Evolutionary conservation across 2,113 vertebrate genomes (phyloP).

Genomic region (Pan troglodytes): NHGRI_mPanTro3-v2.1_pri NC_072401.2:12911001-12911500

Average conservation of each 20-base stretch:
- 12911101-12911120: accelerated
- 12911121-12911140: background rate
- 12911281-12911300: background rate
- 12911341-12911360: too few relatives aligned
- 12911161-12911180: background rate
- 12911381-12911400: too few relatives aligned
- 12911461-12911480: too few relatives aligned
- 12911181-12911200: background rate
- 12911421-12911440: too few relatives aligned
- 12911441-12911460: too few relatives aligned
- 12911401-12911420: too few relatives aligned
- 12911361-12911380: too few relatives aligned
- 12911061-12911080: background rate
- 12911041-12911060: background rate
- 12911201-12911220: background rate
- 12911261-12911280: background rate
- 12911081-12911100: background rate
- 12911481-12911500: too few relatives aligned
- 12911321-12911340: too few relatives aligned
- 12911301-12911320: background rate
- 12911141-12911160: background rate
- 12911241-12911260: background rate
- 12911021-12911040: background rate
- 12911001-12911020: background rate
- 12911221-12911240: background rate